phyloP scores from a whole-genome alignment of 2,888 invertebrate genomes.

The Eupithecia tripunctaria region DNA sequence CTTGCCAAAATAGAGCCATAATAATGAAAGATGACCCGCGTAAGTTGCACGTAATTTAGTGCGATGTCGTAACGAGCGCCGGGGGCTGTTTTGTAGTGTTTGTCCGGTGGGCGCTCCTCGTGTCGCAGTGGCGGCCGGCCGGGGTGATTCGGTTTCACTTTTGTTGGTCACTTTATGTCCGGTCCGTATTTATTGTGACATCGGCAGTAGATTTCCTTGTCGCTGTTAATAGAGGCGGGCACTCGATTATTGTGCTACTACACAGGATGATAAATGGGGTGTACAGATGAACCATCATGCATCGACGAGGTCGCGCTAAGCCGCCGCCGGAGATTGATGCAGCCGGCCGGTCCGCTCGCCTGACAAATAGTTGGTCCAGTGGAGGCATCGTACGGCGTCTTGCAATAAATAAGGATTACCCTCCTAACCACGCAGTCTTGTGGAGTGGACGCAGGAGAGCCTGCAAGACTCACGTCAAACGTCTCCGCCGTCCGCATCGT shows the following conservation, averaged over 20 bases:
- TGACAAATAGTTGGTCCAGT: constrained; percentile 80
- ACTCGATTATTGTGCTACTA: constrained; percentile 56
- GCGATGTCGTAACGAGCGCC: constrained; percentile 70
- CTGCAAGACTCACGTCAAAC: constrained; percentile 67
- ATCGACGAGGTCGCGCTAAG: constrained; percentile 62
- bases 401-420: constrained; percentile 85
- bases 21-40: constrained; percentile 81
- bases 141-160: constrained; percentile 76
- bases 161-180: constrained; percentile 75
- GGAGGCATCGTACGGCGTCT: constrained; percentile 79
- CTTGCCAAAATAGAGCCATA: constrained; percentile 83
- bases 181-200: constrained; percentile 67
- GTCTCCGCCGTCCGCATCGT: constrained; percentile 61
- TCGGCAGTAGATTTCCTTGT: constrained; percentile 63
- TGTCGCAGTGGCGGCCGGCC: constrained; percentile 54
- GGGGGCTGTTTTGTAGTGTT: constrained; percentile 64
- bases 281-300: constrained; percentile 56
- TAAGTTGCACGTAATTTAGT: constrained; percentile 78
- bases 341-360: constrained; percentile 58
- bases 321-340: constrained; percentile 76
- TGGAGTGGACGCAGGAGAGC: constrained; percentile 68
- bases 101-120: constrained; percentile 63
- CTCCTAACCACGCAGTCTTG: constrained; percentile 78
- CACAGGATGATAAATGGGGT: constrained; percentile 55
- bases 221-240: constrained; percentile 60